Evolutionary conservation across 2,888 invertebrate genomes (phyloP).

Genomic region (Epirrita christyi): DNA sequence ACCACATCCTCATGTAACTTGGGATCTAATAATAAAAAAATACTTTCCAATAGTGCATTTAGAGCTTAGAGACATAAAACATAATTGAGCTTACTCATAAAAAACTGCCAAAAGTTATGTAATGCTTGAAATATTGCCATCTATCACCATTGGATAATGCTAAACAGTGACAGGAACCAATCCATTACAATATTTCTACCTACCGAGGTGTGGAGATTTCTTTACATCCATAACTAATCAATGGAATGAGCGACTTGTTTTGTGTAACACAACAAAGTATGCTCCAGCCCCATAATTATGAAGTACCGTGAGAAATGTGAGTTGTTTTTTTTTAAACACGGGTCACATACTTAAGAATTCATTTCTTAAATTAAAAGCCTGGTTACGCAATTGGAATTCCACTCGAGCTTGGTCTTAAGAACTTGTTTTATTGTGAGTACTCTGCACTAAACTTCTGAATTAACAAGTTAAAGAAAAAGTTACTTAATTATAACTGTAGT

Average conservation of each 20-base stretch:
- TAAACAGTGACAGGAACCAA: too few relatives aligned
- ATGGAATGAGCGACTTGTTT: slow-evolving; percentile 49
- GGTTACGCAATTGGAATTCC: slow-evolving; percentile 32
- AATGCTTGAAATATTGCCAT: too few relatives aligned
- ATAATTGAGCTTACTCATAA: too few relatives aligned
- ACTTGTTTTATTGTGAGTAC: slow-evolving; percentile 14
- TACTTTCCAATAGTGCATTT: too few relatives aligned
- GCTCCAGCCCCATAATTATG: slow-evolving; percentile 43
- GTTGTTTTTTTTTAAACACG: slow-evolving; percentile 47
- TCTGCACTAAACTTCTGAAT: not conserved
- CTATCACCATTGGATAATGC: too few relatives aligned
- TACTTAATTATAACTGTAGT: not conserved
- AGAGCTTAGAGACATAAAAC: too few relatives aligned
- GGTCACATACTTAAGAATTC: slow-evolving; percentile 23
- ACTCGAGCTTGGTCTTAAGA: slow-evolving; percentile 20
- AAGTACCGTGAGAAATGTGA: slow-evolving; percentile 64
- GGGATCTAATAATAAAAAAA: too few relatives aligned
- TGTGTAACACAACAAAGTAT: slow-evolving; percentile 57
- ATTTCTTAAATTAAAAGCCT: slow-evolving; percentile 22
- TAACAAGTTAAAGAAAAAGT: not conserved
- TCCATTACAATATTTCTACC: slow-evolving; percentile 23
- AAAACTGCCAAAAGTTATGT: too few relatives aligned
- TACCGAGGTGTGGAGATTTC: slow-evolving; percentile 42
- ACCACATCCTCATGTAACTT: too few relatives aligned
- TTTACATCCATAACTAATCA: slow-evolving; percentile 60